Percentiles rank a stretch among this genome's conserved stretches.
Conservation (phyloP, 2,113 vertebrate genomes). For the Pangasianodon hypophthalmus region DNA sequence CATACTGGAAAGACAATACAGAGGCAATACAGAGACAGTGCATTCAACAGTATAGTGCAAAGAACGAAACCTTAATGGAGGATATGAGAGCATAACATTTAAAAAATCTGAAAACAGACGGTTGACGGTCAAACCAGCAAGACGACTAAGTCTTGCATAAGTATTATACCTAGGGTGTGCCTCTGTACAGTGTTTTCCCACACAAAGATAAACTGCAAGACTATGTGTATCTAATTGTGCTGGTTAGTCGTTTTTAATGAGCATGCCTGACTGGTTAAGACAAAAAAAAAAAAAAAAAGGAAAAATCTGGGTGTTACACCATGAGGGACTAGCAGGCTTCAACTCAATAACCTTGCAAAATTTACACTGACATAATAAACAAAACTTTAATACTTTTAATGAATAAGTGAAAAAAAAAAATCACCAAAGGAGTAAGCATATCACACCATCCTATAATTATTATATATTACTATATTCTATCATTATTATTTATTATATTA, state of each 20-base stretch:
- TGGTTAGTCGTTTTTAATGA: conserved; percentile 1
- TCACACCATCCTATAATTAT: neutral
- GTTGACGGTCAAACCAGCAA: conserved; percentile 33
- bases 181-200: neutral
- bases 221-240: neutral
- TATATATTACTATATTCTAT: neutral
- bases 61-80: neutral
- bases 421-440: neutral
- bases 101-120: neutral
- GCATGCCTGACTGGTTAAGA: conserved; percentile 14
- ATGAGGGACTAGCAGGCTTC: neutral
- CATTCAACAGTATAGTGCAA: neutral
- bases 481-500: neutral
- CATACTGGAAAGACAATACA: neutral
- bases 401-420: neutral
- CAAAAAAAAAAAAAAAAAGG: neutral
- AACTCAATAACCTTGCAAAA: neutral
- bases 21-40: neutral
- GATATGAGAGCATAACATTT: neutral
- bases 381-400: neutral
- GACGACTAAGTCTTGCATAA: neutral
- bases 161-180: conserved; percentile 9
- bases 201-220: neutral
- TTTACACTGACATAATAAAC: neutral
- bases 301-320: neutral